A percentile compares a stretch with the other conserved stretches of the same genome.
Conservation (phyloP, 2,797 vertebrate species). For the Platyrinchus mystaceus region DNA sequence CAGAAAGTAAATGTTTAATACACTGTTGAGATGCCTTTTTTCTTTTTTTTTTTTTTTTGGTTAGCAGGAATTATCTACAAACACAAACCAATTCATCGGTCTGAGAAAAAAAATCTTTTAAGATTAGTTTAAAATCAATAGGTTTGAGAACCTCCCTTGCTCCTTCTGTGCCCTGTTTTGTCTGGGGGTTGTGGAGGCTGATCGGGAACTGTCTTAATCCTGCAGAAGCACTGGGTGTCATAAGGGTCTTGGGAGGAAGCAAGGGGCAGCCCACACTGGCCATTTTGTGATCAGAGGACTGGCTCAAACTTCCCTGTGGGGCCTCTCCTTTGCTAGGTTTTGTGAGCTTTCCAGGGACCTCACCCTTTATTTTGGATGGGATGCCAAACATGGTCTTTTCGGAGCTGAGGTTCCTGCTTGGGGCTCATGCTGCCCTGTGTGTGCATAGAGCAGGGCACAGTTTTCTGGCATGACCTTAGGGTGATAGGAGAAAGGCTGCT, state of each 20-base stretch:
- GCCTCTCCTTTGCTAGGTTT: not conserved
- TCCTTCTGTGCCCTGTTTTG: not conserved
- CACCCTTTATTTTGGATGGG: not conserved
- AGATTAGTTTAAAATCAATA: not conserved
- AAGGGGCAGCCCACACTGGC: not conserved
- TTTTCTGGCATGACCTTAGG: not conserved
- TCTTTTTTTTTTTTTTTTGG: not conserved
- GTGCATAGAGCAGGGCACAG: not conserved
- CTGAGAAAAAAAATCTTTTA: not conserved
- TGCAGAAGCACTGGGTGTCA: not conserved
- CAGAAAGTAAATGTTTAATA: not conserved
- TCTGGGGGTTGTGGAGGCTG: not conserved
- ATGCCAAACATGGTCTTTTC: not conserved
- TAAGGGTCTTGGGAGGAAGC: not conserved
- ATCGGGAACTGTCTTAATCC: not conserved
- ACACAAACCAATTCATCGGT: not conserved
- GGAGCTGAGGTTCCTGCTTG: not conserved
- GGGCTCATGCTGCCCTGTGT: accelerated
- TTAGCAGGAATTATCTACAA: not conserved
- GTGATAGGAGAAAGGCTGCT: not conserved
- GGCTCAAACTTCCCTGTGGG: not conserved
- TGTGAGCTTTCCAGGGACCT: not conserved
- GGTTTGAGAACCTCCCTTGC: not conserved
- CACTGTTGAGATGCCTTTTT: not conserved
- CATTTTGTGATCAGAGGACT: not conserved